These are phyloP conservation scores for Notolepis coatsorum DNA, from an alignment of 2,797 vertebrate genomes.

Conservation along the genomic window DNA sequence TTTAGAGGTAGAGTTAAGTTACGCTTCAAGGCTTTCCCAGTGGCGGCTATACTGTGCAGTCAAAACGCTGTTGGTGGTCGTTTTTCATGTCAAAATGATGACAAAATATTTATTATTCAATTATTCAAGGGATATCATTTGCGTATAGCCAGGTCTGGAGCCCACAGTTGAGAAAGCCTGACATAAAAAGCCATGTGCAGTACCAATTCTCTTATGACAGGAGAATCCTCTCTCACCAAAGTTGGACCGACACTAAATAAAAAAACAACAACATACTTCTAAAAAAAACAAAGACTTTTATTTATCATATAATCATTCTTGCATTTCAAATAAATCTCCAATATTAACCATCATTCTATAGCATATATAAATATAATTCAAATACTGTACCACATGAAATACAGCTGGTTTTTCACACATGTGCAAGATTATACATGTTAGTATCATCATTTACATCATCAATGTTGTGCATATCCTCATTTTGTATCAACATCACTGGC, in stretches of 20 bases:
- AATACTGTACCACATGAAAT: constrained; percentile 71
- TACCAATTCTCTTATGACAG: too few relatives aligned
- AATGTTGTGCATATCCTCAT: constrained; percentile 59
- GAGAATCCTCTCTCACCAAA: not conserved
- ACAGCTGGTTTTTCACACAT: constrained; percentile 55
- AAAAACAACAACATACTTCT: constrained; percentile 13
- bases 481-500: constrained; percentile 41
- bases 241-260: not conserved
- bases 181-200: too few relatives aligned
- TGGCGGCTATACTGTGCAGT: too few relatives aligned
- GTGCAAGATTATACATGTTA: constrained; percentile 62
- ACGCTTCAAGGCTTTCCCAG: too few relatives aligned
- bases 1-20: too few relatives aligned
- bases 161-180: too few relatives aligned
- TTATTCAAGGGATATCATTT: too few relatives aligned
- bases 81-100: too few relatives aligned
- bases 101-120: too few relatives aligned
- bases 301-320: constrained; percentile 55
- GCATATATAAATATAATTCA: constrained; percentile 79
- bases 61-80: too few relatives aligned
- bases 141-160: too few relatives aligned
- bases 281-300: constrained; percentile 66
- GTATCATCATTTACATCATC: constrained; percentile 60
- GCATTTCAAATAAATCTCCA: constrained; percentile 62
- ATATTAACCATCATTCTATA: constrained; percentile 46